These are phyloP conservation scores for Portevinia maculata DNA, from an alignment of 2,888 invertebrate genomes.

Conservation along the genomic window DNA sequence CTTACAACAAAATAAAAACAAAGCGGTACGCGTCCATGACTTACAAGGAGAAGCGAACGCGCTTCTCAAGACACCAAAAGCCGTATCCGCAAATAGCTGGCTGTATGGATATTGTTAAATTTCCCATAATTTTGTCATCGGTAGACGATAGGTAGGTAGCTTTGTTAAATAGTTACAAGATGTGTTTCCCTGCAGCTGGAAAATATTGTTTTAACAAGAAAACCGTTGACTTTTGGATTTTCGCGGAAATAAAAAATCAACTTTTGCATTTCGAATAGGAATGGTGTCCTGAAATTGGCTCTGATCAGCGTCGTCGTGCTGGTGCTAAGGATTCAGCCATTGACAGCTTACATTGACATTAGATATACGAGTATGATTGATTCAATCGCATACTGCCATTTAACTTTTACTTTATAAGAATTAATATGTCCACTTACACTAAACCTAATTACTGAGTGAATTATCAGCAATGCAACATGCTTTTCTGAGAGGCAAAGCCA, in stretches of 20 bases:
- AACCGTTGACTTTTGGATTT: not conserved
- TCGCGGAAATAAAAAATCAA: not conserved
- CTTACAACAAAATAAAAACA: slow-evolving; percentile 14
- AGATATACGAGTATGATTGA: too few relatives aligned
- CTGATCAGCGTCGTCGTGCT: too few relatives aligned
- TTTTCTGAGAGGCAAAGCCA: too few relatives aligned
- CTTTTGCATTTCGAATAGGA: too few relatives aligned
- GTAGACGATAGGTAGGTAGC: not conserved
- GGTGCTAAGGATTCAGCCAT: too few relatives aligned
- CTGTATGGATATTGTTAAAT: not conserved
- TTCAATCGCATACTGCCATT: too few relatives aligned
- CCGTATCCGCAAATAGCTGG: not conserved
- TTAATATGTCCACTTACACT: too few relatives aligned
- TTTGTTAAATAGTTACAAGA: not conserved
- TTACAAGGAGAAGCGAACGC: slow-evolving; percentile 43
- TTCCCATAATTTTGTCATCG: slow-evolving; percentile 3
- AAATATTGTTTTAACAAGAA: not conserved
- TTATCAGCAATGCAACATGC: too few relatives aligned
- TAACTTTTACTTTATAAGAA: too few relatives aligned
- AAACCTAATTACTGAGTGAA: too few relatives aligned
- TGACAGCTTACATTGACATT: too few relatives aligned
- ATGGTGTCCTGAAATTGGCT: too few relatives aligned
- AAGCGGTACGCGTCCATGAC: slow-evolving; percentile 48
- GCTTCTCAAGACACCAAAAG: slow-evolving; percentile 33
- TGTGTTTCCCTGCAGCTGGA: not conserved